A percentile compares a stretch with the other conserved stretches of the same genome.
phyloP scores from a whole-genome alignment of 2,113 vertebrate species.

The Andinoacara biseriatus region DNA sequence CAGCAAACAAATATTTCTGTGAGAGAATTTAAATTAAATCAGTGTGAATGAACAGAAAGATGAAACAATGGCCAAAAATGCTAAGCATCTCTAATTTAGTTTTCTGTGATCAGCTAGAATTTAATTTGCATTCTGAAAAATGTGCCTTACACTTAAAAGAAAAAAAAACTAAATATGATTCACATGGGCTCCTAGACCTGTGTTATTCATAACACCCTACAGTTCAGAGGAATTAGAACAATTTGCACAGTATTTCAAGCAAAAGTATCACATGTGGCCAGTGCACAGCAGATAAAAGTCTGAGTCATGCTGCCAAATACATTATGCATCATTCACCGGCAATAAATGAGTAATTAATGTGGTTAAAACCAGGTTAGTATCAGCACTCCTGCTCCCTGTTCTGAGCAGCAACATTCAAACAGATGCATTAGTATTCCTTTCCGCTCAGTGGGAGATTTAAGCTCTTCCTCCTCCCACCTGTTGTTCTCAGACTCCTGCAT shows the following conservation, averaged over 20 bases:
- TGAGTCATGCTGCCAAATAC: constrained; percentile 37
- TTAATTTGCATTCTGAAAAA: not conserved
- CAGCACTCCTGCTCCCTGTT: constrained; percentile 14
- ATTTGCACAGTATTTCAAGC: not conserved
- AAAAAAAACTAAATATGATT: not conserved
- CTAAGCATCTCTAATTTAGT: not conserved
- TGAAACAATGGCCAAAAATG: not conserved
- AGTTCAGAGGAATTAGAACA: not conserved
- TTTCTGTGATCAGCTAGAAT: not conserved
- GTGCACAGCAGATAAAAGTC: constrained; percentile 14
- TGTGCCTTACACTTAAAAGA: not conserved
- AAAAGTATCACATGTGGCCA: constrained; percentile 5
- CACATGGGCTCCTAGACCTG: not conserved
- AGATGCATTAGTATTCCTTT: constrained; percentile 70
- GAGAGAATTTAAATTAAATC: not conserved
- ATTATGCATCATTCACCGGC: constrained; percentile 37
- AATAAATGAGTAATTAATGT: constrained; percentile 48
- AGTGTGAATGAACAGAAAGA: not conserved
- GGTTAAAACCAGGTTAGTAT: constrained; percentile 50
- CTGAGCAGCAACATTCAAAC: constrained; percentile 33
- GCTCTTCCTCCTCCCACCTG: constrained; percentile 71
- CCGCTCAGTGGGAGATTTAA: constrained; percentile 57
- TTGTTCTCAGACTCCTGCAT: constrained; percentile 60
- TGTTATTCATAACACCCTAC: not conserved
- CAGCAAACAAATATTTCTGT: not conserved